Percentiles rank a stretch among this genome's conserved stretches.
Evolutionary conservation across 35 echinoderm and acorn worm genomes (phyloP).

Genomic region (Ophioderma brevispina): DNA sequence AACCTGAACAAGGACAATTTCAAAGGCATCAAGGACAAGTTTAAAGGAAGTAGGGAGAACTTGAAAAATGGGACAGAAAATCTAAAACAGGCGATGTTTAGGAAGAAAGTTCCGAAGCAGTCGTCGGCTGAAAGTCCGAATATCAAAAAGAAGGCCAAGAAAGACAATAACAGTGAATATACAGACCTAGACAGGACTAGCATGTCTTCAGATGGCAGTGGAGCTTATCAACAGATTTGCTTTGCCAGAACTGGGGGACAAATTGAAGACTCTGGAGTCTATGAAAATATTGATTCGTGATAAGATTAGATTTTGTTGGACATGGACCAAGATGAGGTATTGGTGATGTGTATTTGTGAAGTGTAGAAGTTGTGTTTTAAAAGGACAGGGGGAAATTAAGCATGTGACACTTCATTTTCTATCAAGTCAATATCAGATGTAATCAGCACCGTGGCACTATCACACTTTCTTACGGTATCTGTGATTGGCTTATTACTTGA

Average conservation of each 20-base stretch:
- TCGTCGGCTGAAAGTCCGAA: background rate
- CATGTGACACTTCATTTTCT: no score
- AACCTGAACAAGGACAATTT: background rate
- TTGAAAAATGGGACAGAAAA: background rate
- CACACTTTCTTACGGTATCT: no score
- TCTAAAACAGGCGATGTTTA: background rate
- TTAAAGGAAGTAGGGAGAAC: conserved; percentile 1
- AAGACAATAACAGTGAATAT: background rate
- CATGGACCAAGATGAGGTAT: no score
- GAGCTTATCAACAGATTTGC: background rate
- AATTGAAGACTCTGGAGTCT: background rate
- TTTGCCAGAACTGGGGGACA: background rate
- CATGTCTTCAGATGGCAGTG: background rate
- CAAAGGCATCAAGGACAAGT: background rate
- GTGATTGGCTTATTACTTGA: no score
- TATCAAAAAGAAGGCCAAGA: background rate
- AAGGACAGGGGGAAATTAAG: no score
- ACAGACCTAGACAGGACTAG: background rate
- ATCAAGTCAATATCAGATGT: no score
- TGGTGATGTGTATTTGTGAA: no score
- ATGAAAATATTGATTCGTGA: conserved; percentile 5
- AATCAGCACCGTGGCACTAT: no score
- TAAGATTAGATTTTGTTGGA: no score
- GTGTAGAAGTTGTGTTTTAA: no score
- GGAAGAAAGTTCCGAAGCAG: background rate